phyloP scores from a whole-genome alignment of 2,888 invertebrate species.

The Orthosia cruda region DNA sequence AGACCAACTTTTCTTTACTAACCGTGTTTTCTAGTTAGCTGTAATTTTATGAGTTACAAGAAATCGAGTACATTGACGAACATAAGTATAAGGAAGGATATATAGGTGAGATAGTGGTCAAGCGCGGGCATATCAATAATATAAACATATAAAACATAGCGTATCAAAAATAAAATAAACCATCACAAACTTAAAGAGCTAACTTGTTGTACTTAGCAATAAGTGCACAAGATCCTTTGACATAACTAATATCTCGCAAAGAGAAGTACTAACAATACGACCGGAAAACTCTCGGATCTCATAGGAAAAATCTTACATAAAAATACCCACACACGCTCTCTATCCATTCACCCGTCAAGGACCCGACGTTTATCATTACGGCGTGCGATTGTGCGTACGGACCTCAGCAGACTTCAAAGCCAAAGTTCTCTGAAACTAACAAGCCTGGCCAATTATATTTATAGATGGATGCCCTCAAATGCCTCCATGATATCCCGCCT shows the following conservation, averaged over 20 bases:
- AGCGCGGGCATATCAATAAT: no score
- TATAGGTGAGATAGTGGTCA: no score
- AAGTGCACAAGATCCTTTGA: constrained; percentile 29
- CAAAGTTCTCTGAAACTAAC: constrained; percentile 81
- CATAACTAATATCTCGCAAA: constrained; percentile 34
- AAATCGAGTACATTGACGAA: neutral
- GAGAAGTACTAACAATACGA: constrained; percentile 41
- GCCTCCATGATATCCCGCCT: constrained; percentile 66
- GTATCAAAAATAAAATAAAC: neutral
- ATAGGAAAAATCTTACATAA: constrained; percentile 42
- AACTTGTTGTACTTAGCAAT: constrained; percentile 44
- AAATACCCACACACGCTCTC: constrained; percentile 44
- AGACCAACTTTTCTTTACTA: neutral
- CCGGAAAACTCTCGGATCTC: constrained; percentile 35
- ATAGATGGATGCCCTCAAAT: constrained; percentile 85
- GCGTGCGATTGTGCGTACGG: constrained; percentile 63
- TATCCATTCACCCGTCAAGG: constrained; percentile 41
- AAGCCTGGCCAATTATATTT: constrained; percentile 87
- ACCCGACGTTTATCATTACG: constrained; percentile 64
- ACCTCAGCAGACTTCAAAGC: constrained; percentile 79
- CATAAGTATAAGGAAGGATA: neutral
- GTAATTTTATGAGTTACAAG: neutral
- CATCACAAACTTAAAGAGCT: constrained; percentile 5
- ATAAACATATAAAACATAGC: no score
- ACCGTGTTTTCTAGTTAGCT: no score